phyloP scores from a whole-genome alignment of 2,888 invertebrate species.

The Pharmacophagus antenor region DNA sequence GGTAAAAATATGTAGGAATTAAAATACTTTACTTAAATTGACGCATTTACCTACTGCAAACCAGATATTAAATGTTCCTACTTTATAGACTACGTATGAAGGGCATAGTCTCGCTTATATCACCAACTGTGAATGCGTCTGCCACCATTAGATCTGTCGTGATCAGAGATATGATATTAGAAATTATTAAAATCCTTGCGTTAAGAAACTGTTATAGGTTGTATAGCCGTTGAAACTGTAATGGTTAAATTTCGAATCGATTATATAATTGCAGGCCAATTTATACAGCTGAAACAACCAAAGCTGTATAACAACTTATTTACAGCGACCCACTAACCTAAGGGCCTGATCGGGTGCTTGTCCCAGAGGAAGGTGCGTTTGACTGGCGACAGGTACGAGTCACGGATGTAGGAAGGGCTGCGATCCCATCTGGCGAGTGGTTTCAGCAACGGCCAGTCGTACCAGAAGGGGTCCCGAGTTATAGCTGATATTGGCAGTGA shows the following conservation, averaged over 20 bases:
- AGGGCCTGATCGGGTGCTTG: slow-evolving; percentile 93
- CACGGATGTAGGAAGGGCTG: slow-evolving; percentile 89
- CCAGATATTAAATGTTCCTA: slow-evolving; percentile 59
- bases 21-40: slow-evolving; percentile 11
- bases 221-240: slow-evolving; percentile 32
- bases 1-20: slow-evolving; percentile 12
- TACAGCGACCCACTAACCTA: slow-evolving; percentile 87
- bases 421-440: slow-evolving; percentile 87
- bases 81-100: slow-evolving; percentile 76
- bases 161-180: slow-evolving; percentile 44
- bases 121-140: slow-evolving; percentile 70
- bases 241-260: slow-evolving; percentile 43
- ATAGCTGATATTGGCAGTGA: slow-evolving; percentile 89
- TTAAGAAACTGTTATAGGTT: slow-evolving; percentile 33
- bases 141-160: slow-evolving; percentile 77
- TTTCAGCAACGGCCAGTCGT: slow-evolving; percentile 89
- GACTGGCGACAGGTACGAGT: slow-evolving; percentile 94
- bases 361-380: slow-evolving; percentile 95
- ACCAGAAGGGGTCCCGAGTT: slow-evolving; percentile 95
- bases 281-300: slow-evolving; percentile 59
- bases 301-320: slow-evolving; percentile 53
- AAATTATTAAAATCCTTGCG: slow-evolving; percentile 25
- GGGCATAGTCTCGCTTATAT: slow-evolving; percentile 73
- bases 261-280: slow-evolving; percentile 51
- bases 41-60: slow-evolving; percentile 30